phyloP scores from a whole-genome alignment of 2,797 vertebrate genomes.

The Gambusia yucatana region DNA sequence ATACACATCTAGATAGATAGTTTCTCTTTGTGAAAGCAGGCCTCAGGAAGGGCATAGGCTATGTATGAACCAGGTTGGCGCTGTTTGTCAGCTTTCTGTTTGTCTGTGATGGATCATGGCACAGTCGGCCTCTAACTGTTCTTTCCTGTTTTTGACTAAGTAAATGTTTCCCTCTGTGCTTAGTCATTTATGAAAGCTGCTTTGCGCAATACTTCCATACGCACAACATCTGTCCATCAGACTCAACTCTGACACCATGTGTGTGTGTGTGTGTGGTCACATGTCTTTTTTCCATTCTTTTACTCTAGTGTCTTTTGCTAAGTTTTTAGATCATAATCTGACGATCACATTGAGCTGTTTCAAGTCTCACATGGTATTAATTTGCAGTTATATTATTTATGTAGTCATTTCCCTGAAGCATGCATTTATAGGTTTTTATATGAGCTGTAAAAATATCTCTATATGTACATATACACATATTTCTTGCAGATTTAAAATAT shows the following conservation, averaged over 20 bases:
- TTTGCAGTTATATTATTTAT: conserved; percentile 1
- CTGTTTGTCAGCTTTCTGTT: conserved; percentile 62
- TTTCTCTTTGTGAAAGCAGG: conserved; percentile 16
- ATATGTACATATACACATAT: background rate
- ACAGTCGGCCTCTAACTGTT: conserved; percentile 65
- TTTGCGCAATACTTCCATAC: conserved; percentile 66
- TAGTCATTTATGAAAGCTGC: conserved; percentile 64
- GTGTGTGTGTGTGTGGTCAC: conserved; percentile 4
- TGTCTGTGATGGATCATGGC: conserved; percentile 70
- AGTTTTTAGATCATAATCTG: conserved; percentile 20
- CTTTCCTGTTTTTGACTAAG: conserved; percentile 76
- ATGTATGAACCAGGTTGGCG: conserved; percentile 51
- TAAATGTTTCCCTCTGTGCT: conserved; percentile 78
- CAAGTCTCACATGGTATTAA: conserved; percentile 28
- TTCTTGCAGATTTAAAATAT: background rate
- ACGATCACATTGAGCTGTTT: conserved; percentile 31
- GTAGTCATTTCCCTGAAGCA: conserved; percentile 19
- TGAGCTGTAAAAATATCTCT: background rate
- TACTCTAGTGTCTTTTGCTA: conserved; percentile 42
- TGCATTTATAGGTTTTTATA: conserved; percentile 9
- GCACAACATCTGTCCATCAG: conserved; percentile 73
- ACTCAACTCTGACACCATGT: conserved; percentile 44
- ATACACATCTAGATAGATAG: conserved; percentile 16
- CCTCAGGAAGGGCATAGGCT: conserved; percentile 50
- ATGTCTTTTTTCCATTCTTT: conserved; percentile 3